These are phyloP conservation scores for Trachops cirrhosus DNA, from an alignment of 2,797 vertebrate genomes.

Conservation along the genomic window DNA sequence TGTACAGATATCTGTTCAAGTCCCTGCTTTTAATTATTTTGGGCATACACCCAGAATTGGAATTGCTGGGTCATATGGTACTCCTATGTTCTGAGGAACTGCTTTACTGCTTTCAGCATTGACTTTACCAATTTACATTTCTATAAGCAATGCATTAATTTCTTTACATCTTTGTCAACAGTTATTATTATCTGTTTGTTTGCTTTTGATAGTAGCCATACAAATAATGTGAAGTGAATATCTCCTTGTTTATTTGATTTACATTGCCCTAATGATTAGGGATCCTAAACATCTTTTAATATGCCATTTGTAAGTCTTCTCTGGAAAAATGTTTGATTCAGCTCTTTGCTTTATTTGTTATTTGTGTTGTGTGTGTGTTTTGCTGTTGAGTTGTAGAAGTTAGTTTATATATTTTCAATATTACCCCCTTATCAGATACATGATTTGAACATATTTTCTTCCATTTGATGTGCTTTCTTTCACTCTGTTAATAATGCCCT, in stretches of 20 bases:
- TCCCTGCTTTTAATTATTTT: no score
- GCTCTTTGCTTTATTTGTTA: neutral
- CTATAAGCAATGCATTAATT: neutral
- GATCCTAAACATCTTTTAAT: neutral
- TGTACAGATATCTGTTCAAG: neutral
- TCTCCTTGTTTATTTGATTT: neutral
- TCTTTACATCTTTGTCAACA: neutral
- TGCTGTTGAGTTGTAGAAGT: neutral
- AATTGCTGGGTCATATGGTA: neutral
- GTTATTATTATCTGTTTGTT: neutral
- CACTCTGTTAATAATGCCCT: neutral
- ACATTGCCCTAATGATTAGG: neutral
- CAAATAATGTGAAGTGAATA: neutral
- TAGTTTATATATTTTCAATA: neutral
- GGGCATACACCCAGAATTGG: neutral
- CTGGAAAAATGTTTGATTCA: neutral
- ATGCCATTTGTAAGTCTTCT: neutral
- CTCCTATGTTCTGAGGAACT: neutral
- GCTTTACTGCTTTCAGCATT: neutral
- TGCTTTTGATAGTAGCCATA: neutral
- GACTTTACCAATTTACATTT: neutral
- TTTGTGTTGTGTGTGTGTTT: neutral
- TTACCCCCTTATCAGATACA: neutral
- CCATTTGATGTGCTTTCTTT: neutral
- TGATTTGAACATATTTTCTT: neutral